phyloP scores from a whole-genome alignment of 1,140 invertebrate species.

The Pogonus chalceus region DNA sequence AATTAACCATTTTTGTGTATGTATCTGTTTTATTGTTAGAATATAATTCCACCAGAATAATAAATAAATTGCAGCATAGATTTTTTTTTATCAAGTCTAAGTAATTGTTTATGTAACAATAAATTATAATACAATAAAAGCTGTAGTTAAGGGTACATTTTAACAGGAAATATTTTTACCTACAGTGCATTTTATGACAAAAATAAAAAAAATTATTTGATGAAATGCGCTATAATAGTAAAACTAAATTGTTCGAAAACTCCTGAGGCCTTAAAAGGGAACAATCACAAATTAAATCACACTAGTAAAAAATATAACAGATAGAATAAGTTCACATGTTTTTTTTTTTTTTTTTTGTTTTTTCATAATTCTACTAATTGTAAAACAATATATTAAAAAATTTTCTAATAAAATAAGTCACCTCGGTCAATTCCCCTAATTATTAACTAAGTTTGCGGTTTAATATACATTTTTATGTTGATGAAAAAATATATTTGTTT shows the following conservation, averaged over 20 bases:
- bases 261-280: not conserved
- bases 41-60: constrained; percentile 7
- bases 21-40: constrained; percentile 6
- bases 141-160: not conserved
- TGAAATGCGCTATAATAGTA: not conserved
- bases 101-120: constrained; percentile 3
- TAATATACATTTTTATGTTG: constrained; percentile 2
- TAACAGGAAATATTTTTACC: not conserved
- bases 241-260: not conserved
- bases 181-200: constrained; percentile 1
- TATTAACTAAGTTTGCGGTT: constrained; percentile 1
- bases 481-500: constrained; percentile 1
- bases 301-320: not conserved
- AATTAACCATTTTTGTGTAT: not conserved
- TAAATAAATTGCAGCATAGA: constrained; percentile 1
- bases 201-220: not conserved
- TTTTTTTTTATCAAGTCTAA: not conserved
- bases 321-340: not conserved
- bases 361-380: not conserved
- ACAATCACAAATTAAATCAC: not conserved
- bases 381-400: not conserved
- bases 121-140: constrained; percentile 8
- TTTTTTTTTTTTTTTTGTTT: not conserved
- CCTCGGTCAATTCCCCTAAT: constrained; percentile 1
- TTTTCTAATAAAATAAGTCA: not conserved